Base-by-base conservation (phyloP, 2,113 vertebrate species). In the Pithys albifrons region DNA sequence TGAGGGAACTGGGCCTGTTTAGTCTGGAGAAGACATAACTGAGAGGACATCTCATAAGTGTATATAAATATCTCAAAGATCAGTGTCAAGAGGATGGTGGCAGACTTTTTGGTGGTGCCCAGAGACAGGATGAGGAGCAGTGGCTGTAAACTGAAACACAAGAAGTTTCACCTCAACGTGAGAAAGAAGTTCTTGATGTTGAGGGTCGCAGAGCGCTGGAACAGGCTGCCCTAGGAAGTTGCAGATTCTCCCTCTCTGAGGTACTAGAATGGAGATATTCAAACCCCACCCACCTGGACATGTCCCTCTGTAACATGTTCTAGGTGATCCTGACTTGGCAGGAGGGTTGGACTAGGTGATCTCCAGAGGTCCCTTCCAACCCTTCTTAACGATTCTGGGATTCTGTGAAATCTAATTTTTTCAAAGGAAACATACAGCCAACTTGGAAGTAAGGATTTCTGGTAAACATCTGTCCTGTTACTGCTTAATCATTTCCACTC, bases 111-210 rank as follows among this genome's bases (percentile, higher is more conserved):
- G 4, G 28, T 31, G 24, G 14, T 41, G 59, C 14, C 29, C 39
- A 75, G 9, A 17, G n/a, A 31, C 58, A 83, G 29, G 41, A 70
- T 9, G 18, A 55, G 67, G 62, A 69, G 15, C 33, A 89, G 15
- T 31, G 39, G 48, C 24, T 29, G 35, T 41, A 55, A 76, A 83
- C 17, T 43, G 25, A 83, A 76, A 55, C 20, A 25, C 20, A 62
- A 35, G 29, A 35, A 35, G 25, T 76, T 83, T 54, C 12, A 49
- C 14, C 3, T 43, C 13, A 43, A 23, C 0, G 0, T 35, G 48
- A 90, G 25, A 57, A 76, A 22, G 41, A 55, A 48, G 4, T 23
- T 9, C 71, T 70, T 43, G 19, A 19, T 7, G 4, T 2, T 23
- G 29, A 23, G 20, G 11, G 20, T 62, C 20, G 41, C 41, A 70